phyloP scores from a whole-genome alignment of 2,113 vertebrate genomes.

The Sula dactylatra region DNA sequence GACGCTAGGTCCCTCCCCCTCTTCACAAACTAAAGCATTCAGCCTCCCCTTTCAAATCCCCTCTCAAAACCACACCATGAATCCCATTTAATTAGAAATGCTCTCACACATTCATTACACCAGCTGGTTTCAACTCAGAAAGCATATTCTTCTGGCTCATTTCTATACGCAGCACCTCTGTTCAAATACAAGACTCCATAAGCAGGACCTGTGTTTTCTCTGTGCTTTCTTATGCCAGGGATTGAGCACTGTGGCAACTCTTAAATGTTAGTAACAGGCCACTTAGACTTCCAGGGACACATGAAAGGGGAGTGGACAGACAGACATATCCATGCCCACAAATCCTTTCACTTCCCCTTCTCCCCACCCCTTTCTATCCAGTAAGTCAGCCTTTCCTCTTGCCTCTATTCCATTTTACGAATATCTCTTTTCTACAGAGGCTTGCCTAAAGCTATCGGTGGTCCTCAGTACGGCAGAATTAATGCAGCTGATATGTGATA shows the following conservation, averaged over 20 bases:
- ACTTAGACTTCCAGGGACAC: background rate
- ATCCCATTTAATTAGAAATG: slow-evolving; percentile 40
- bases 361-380: background rate
- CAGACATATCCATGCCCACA: background rate
- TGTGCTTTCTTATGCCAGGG: background rate
- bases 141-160: slow-evolving; percentile 1
- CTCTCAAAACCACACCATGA: background rate
- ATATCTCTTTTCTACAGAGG: background rate
- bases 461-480: slow-evolving; percentile 9
- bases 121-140: background rate
- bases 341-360: background rate
- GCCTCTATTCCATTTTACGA: background rate
- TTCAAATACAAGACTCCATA: background rate
- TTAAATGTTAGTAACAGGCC: background rate
- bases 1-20: background rate
- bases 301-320: background rate
- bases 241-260: background rate
- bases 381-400: background rate
- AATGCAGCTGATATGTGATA: slow-evolving; percentile 17
- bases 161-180: background rate
- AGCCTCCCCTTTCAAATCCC: background rate
- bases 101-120: slow-evolving; percentile 28
- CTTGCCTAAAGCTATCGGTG: background rate
- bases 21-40: background rate
- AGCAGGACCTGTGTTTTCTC: background rate